phyloP scores from a whole-genome alignment of 1,140 invertebrate genomes.

The Achatina immaculata region DNA sequence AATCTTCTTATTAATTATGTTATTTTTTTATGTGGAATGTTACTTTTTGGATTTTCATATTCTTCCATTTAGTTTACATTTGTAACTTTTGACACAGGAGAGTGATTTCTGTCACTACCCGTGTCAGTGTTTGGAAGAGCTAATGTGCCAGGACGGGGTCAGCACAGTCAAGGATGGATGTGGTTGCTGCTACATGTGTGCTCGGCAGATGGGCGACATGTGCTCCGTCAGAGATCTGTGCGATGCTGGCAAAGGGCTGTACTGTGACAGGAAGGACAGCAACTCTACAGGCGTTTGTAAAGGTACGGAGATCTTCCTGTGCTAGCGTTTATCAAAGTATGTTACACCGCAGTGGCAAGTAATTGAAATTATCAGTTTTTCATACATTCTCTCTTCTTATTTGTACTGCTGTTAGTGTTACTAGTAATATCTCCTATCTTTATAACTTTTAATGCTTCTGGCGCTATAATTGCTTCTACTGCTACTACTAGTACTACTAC shows the following conservation, averaged over 20 bases:
- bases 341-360: no score
- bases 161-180: constrained; percentile 72
- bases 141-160: constrained; percentile 65
- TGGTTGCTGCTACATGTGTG: constrained; percentile 73
- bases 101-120: constrained; percentile 46
- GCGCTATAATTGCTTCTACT: no score
- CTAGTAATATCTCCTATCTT: not conserved
- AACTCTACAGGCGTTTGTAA: constrained; percentile 49
- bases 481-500: no score
- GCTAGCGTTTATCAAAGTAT: no score
- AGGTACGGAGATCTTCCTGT: constrained; percentile 41
- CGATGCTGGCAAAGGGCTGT: constrained; percentile 53
- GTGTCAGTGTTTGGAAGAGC: constrained; percentile 55
- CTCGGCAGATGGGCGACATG: constrained; percentile 71
- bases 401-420: not conserved
- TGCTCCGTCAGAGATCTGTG: constrained; percentile 57
- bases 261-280: constrained; percentile 50
- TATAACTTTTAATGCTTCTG: no score
- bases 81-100: constrained; percentile 35
- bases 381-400: no score
- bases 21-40: no score
- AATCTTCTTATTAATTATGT: no score
- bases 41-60: no score
- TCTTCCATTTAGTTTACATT: no score
- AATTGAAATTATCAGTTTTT: no score